phyloP scores from a whole-genome alignment of 2,888 invertebrate genomes.

The Tenthredo mesomela region DNA sequence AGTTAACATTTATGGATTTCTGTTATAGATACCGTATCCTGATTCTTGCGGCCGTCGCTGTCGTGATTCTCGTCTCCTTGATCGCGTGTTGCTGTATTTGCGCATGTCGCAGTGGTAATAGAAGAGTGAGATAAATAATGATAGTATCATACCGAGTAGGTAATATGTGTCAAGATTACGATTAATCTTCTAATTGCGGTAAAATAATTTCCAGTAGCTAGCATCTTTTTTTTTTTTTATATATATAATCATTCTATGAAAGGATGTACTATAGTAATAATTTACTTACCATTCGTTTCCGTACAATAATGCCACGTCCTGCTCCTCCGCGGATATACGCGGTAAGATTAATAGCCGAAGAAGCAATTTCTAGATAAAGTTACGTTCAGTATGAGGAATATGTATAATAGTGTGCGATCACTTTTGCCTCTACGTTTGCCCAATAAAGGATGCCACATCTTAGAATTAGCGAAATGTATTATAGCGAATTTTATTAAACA shows the following conservation, averaged over 20 bases:
- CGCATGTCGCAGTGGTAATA: background rate
- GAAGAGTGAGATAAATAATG: background rate
- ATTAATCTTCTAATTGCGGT: slow-evolving; percentile 3
- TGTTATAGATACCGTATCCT: background rate
- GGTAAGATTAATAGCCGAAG: too few relatives aligned
- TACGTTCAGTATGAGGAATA: too few relatives aligned
- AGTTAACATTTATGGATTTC: background rate
- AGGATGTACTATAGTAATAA: background rate
- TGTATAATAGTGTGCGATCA: too few relatives aligned
- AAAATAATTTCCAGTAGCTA: background rate
- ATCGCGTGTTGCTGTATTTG: background rate
- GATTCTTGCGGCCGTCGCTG: background rate
- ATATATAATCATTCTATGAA: background rate
- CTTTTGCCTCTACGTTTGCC: too few relatives aligned
- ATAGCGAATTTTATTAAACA: too few relatives aligned
- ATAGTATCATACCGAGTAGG: background rate
- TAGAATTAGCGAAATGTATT: too few relatives aligned
- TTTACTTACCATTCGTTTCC: slow-evolving; percentile 3
- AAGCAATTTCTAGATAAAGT: too few relatives aligned
- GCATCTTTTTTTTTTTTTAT: background rate
- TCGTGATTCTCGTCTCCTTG: background rate
- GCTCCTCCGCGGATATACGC: background rate
- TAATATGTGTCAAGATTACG: background rate
- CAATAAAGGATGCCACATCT: too few relatives aligned
- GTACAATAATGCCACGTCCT: background rate